Evolutionary conservation across 2,888 invertebrate genomes (phyloP).

Genomic region (Nomada lathburiana): DNA sequence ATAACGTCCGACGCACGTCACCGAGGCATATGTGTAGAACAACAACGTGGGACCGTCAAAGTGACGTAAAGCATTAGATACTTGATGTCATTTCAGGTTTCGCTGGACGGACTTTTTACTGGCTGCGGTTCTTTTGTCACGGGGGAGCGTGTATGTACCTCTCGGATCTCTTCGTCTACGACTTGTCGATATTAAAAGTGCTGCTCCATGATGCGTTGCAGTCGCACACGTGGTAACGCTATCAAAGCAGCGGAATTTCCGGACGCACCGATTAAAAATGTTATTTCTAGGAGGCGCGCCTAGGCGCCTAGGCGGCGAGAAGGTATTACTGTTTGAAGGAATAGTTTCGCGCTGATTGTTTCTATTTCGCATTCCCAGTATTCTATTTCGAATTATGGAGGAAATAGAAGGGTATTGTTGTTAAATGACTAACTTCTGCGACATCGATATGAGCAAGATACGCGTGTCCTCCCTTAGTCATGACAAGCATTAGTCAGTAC

Average conservation of each 20-base stretch:
- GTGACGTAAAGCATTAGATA: conserved; percentile 55
- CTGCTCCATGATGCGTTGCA: background rate
- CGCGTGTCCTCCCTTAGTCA: too few relatives aligned
- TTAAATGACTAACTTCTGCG: too few relatives aligned
- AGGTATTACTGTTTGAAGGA: background rate
- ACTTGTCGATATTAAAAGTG: conserved; percentile 38
- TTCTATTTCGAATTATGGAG: too few relatives aligned
- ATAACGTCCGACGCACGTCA: conserved; percentile 37
- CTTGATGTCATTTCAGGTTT: conserved; percentile 56
- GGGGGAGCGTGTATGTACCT: background rate
- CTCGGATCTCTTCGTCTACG: conserved; percentile 6
- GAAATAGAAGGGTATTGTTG: too few relatives aligned
- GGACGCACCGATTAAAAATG: background rate
- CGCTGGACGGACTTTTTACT: conserved; percentile 43
- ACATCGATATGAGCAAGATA: too few relatives aligned
- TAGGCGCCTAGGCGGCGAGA: too few relatives aligned
- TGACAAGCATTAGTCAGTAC: too few relatives aligned
- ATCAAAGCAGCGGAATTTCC: background rate
- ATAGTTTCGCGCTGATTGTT: too few relatives aligned
- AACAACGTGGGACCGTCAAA: conserved; percentile 49
- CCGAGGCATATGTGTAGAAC: conserved; percentile 39
- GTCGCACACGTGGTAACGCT: background rate
- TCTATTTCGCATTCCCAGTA: too few relatives aligned
- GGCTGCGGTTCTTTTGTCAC: conserved; percentile 36
- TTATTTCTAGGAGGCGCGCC: background rate